Base-by-base conservation (phyloP, 2,888 invertebrate species). In the Agriotes lineatus region DNA sequence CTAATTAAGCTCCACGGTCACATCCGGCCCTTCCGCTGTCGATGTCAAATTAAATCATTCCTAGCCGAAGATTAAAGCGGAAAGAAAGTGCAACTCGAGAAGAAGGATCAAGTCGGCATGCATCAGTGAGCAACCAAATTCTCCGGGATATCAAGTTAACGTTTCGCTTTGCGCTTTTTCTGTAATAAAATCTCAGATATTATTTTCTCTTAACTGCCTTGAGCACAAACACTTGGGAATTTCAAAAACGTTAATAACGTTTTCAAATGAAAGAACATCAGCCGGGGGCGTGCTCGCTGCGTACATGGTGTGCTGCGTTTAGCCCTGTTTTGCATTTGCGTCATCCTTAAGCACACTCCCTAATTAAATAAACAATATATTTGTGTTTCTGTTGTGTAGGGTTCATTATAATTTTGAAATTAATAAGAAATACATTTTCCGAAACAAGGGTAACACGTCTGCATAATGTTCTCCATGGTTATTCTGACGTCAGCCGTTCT, bases 1-100 rank as follows among this genome's bases (percentile, higher is more conserved):
- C 12, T 48, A 48, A 48, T 48, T 48, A 48, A 48, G 48, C 12
- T 48, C 22, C 45, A 45, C 20, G 1, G 45, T 9, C 20, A n/a
- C 1, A 48, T 22, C 48, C 48, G n/a, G 48, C 48, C 22, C 10
- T 48, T 48, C 22, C 22, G 48, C 6, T 22, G 48, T 48, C 48
- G 22, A n/a, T 22, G 48, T 48, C 22, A 48, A 48, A 48, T 48
- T 48, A 48, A 48, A 48, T 22, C 20, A 48, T 22, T 48, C 25
- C 22, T 12, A 12, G 10, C 22, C 1, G 22, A 48, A 48, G 48
- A 22, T 48, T 48, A 48, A 48, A 48, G 22, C 48, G 22, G 48
- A 22, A 48, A 22, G 12, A 48, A 48, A 48, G 48, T 48, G 48
- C 48, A 48, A 48, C 48, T 48, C 20, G 45, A 45, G 45, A 45